Conservation (phyloP, 2,113 vertebrate genomes). For the Struthio camelus region DNA sequence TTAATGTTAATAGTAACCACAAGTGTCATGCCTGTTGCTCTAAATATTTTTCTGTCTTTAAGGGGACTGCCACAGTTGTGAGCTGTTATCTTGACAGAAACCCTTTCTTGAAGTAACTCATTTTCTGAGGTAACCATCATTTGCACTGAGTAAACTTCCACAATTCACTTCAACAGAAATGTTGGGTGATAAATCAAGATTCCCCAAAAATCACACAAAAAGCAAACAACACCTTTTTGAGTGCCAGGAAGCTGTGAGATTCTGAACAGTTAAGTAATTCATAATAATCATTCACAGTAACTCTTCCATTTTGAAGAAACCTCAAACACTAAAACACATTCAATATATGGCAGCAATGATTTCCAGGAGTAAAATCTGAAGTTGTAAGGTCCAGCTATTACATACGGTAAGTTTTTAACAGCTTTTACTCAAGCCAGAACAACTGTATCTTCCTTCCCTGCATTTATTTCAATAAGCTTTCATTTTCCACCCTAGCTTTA, state of each 20-base stretch:
- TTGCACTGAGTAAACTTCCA: not conserved
- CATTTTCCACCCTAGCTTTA: not conserved
- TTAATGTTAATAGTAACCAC: not conserved
- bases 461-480: conserved; percentile 12
- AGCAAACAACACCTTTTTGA: not conserved
- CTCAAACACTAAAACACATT: not conserved
- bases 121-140: not conserved
- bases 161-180: not conserved
- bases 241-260: not conserved
- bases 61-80: not conserved
- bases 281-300: not conserved
- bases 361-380: not conserved
- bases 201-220: not conserved
- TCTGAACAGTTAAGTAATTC: not conserved
- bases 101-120: not conserved
- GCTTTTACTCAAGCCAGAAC: not conserved
- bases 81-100: not conserved
- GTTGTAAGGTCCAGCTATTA: not conserved
- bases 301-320: not conserved
- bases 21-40: not conserved
- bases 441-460: not conserved
- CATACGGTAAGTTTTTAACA: not conserved
- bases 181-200: not conserved
- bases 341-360: not conserved
- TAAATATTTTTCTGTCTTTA: not conserved